A percentile compares a stretch with the other conserved stretches of the same genome.
These are phyloP conservation scores for Drosophila gaucha DNA, from an alignment of 2,888 invertebrate species.

Conservation along the genomic window DNA sequence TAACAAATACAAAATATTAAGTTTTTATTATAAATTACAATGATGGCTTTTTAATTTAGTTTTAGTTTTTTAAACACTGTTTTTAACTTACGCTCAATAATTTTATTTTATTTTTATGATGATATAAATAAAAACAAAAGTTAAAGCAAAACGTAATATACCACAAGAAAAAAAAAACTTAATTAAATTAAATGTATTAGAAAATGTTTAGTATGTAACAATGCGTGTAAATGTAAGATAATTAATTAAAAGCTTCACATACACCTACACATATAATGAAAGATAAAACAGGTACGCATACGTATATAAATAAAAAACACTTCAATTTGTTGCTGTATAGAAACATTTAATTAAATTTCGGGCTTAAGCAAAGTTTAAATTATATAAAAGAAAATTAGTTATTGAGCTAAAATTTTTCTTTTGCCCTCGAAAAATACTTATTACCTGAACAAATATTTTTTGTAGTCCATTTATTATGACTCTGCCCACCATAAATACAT, in stretches of 20 bases:
- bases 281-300: constrained; percentile 34
- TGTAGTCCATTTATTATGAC: constrained; percentile 38
- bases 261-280: constrained; percentile 28
- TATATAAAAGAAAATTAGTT: not conserved
- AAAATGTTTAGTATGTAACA: constrained; percentile 72
- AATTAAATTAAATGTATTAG: constrained; percentile 73
- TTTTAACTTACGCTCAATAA: constrained; percentile 24
- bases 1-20: not conserved
- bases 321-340: constrained; percentile 44
- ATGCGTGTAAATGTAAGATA: constrained; percentile 68
- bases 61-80: not conserved
- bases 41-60: not conserved
- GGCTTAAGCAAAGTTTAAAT: not conserved
- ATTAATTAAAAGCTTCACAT: constrained; percentile 33
- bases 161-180: constrained; percentile 17
- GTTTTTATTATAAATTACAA: not conserved
- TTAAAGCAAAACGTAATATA: constrained; percentile 23
- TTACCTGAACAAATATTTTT: constrained; percentile 39
- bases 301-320: constrained; percentile 13
- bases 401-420: not conserved
- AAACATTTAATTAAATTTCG: constrained; percentile 11
- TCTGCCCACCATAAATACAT: constrained; percentile 53
- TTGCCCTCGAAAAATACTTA: constrained; percentile 13
- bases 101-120: constrained; percentile 10
- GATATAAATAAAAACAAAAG: constrained; percentile 1